Percentiles rank a stretch among this genome's conserved stretches.
Evolutionary conservation across 1,140 invertebrate species (phyloP).

Genomic region (Drosophila watanabei): DNA sequence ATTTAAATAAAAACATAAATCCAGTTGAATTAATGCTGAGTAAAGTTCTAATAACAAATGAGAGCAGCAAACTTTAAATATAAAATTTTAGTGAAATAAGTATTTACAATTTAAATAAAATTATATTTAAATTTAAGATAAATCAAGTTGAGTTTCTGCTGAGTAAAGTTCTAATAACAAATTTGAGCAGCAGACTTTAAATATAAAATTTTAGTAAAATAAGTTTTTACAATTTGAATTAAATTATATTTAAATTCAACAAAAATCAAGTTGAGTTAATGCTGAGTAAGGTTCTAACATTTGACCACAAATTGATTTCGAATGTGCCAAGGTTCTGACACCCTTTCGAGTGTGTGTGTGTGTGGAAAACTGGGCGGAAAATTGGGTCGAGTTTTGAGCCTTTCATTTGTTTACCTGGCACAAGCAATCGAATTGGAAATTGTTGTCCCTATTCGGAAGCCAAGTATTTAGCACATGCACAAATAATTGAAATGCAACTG

Average conservation of each 20-base stretch:
- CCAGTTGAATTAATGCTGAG: no score
- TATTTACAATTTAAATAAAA: no score
- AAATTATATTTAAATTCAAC: no score
- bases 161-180: no score
- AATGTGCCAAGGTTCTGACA: slow-evolving; percentile 17
- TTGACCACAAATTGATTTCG: slow-evolving; percentile 6
- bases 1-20: no score
- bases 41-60: no score
- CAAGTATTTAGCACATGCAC: slow-evolving; percentile 40
- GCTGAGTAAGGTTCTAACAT: neutral
- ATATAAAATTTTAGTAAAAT: no score
- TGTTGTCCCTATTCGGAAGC: slow-evolving; percentile 29
- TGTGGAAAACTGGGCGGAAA: neutral
- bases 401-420: slow-evolving; percentile 25
- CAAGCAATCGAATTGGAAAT: slow-evolving; percentile 38
- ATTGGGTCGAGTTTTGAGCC: neutral
- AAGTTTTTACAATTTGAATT: neutral
- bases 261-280: neutral
- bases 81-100: no score
- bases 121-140: no score
- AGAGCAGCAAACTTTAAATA: no score
- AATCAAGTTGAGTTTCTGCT: no score
- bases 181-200: no score
- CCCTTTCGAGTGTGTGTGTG: slow-evolving; percentile 3
- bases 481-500: slow-evolving; percentile 51